Conservation (phyloP, 1,140 invertebrate genomes). For the Drosophila pectinifera region DNA sequence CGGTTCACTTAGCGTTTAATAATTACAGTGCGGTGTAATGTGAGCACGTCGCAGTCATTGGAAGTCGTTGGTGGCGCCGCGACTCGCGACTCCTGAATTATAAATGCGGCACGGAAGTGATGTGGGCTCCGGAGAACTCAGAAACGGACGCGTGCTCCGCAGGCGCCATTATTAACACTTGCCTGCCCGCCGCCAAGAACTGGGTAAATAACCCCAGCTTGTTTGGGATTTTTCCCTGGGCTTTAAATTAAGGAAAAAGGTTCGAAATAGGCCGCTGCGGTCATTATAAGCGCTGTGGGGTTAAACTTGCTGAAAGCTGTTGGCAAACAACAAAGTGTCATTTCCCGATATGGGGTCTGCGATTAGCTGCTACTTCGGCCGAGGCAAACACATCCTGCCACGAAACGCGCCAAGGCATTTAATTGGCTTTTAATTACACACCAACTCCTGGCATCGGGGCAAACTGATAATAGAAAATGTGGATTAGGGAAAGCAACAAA, state of each 20-base stretch:
- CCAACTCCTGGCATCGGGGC: neutral
- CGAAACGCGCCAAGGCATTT: slow-evolving; percentile 35
- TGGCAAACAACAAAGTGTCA: slow-evolving; percentile 22
- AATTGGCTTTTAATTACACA: slow-evolving; percentile 44
- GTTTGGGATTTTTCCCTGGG: neutral
- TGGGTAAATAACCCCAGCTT: neutral
- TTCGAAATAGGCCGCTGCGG: neutral
- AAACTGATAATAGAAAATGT: slow-evolving; percentile 2
- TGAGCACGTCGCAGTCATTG: slow-evolving; percentile 52
- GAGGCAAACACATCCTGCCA: slow-evolving; percentile 16
- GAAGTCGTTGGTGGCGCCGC: slow-evolving; percentile 33
- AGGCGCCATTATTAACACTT: slow-evolving; percentile 63
- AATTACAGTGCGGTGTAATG: slow-evolving; percentile 52
- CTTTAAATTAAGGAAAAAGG: neutral
- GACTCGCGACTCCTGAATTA: slow-evolving; percentile 49
- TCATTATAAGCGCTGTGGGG: neutral
- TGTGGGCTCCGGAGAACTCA: slow-evolving; percentile 9
- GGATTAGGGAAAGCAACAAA: slow-evolving; percentile 7
- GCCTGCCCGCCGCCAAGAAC: slow-evolving; percentile 17
- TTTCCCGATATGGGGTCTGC: neutral
- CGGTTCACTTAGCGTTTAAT: slow-evolving; percentile 45
- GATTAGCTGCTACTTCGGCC: slow-evolving; percentile 18
- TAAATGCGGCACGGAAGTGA: slow-evolving; percentile 44
- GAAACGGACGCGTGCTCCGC: slow-evolving; percentile 2
- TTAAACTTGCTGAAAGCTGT: slow-evolving; percentile 12